Percentiles rank a stretch among this genome's conserved stretches.
These are phyloP conservation scores for Drosophila ustulata DNA, from an alignment of 2,888 invertebrate species.

Conservation along the genomic window DNA sequence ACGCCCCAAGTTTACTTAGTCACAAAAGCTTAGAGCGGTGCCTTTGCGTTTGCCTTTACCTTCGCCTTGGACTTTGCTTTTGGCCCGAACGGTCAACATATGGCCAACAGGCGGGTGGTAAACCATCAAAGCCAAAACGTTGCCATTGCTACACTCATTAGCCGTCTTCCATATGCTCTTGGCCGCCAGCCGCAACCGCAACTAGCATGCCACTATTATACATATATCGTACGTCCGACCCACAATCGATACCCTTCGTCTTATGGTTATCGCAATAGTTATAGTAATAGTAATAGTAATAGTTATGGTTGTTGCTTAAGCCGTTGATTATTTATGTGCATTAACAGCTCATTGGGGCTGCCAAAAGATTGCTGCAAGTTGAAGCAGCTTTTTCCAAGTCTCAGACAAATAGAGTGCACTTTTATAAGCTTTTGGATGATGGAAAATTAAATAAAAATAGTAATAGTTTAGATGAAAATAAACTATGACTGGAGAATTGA, in stretches of 20 bases:
- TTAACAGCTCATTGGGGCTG: too few species aligned
- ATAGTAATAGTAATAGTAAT: not conserved
- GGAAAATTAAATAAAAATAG: too few species aligned
- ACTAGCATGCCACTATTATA: not conserved
- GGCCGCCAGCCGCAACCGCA: not conserved
- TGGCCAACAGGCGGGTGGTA: constrained; percentile 19
- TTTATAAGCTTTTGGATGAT: too few species aligned
- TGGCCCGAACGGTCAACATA: constrained; percentile 15
- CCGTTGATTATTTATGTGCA: not conserved
- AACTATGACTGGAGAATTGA: too few species aligned
- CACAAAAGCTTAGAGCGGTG: not conserved
- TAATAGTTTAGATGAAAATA: too few species aligned
- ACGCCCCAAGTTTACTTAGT: not conserved
- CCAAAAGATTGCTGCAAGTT: too few species aligned
- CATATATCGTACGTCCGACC: not conserved
- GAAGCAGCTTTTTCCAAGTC: too few species aligned
- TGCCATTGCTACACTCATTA: not conserved
- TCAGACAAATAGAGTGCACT: too few species aligned
- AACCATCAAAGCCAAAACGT: constrained; percentile 9
- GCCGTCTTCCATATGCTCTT: not conserved
- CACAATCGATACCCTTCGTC: not conserved
- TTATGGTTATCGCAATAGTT: not conserved
- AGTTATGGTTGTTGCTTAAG: not conserved
- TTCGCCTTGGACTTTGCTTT: not conserved
- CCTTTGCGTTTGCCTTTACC: too few species aligned